These are phyloP conservation scores for Tribolium castaneum DNA, from an alignment of 1,140 invertebrate species.

Conservation along the genomic window DNA sequence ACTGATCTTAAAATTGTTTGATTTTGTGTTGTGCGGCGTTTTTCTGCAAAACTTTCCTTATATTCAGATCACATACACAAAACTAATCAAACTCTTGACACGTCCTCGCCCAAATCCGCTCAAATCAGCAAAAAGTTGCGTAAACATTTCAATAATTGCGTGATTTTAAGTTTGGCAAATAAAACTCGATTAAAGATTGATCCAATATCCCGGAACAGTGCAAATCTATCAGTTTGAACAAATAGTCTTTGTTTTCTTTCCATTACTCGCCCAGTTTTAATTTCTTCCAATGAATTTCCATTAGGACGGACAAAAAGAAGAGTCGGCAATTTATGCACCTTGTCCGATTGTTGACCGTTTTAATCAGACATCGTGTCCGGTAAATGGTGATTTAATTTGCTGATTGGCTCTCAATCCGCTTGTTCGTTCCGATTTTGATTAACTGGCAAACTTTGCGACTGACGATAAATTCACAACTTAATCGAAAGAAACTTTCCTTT, in stretches of 20 bases:
- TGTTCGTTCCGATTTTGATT: constrained; percentile 38
- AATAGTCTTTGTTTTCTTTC: background rate
- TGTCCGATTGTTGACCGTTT: background rate
- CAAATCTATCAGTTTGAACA: background rate
- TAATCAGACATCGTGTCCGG: constrained; percentile 19
- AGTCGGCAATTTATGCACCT: background rate
- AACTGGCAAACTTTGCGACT: constrained; percentile 26
- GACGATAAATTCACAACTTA: constrained; percentile 25
- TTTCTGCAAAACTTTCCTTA: background rate
- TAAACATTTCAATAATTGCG: background rate
- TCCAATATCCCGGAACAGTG: background rate
- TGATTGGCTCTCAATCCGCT: constrained; percentile 19
- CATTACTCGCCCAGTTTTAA: background rate
- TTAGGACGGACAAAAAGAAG: background rate
- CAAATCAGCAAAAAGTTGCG: background rate
- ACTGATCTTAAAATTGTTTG: too few species aligned
- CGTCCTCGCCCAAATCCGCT: background rate
- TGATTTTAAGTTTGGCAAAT: background rate
- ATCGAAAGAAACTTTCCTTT: constrained; percentile 32
- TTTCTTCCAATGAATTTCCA: constrained; percentile 7
- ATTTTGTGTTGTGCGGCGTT: too few species aligned
- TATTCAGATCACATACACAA: background rate
- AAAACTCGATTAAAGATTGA: background rate
- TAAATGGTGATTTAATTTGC: constrained; percentile 29
- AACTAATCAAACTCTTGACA: background rate